Evolutionary conservation across 2,797 vertebrate genomes (phyloP).

Genomic region (Apogon talboti): DNA sequence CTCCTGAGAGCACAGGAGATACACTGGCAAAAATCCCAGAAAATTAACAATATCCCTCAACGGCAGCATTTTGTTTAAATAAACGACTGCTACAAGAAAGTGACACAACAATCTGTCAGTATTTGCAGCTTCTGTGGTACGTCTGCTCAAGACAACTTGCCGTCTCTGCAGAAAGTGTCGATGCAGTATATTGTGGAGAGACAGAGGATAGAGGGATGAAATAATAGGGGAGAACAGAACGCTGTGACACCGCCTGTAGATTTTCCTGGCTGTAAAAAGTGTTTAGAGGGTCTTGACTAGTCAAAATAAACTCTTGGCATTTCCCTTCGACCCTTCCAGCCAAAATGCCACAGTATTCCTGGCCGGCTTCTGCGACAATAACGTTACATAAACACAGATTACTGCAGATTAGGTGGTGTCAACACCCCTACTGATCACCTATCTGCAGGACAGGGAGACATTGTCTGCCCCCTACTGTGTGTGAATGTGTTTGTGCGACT

Average conservation of each 20-base stretch:
- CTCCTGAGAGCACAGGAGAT: slow-evolving; percentile 15
- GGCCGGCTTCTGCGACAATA: slow-evolving; percentile 51
- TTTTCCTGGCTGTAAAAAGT: slow-evolving; percentile 52
- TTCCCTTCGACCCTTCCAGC: slow-evolving; percentile 44
- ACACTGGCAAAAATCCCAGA: slow-evolving; percentile 26
- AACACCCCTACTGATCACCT: slow-evolving; percentile 47
- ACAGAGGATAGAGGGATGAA: slow-evolving; percentile 26
- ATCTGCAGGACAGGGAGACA: slow-evolving; percentile 29
- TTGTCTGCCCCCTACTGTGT: slow-evolving; percentile 3
- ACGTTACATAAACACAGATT: slow-evolving; percentile 76
- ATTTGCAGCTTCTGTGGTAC: slow-evolving; percentile 38
- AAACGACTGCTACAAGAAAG: slow-evolving; percentile 45
- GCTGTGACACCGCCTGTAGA: slow-evolving; percentile 15
- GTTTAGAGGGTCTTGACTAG: slow-evolving; percentile 46
- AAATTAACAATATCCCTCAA: slow-evolving; percentile 28
- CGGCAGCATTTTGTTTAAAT: slow-evolving; percentile 37
- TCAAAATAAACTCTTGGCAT: slow-evolving; percentile 71
- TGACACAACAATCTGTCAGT: slow-evolving; percentile 43
- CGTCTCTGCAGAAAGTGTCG: slow-evolving; percentile 35
- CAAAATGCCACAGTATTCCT: slow-evolving; percentile 59
- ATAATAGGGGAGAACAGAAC: slow-evolving; percentile 27
- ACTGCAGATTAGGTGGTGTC: slow-evolving; percentile 65
- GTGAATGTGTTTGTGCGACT: slow-evolving; percentile 3
- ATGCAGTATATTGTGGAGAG: slow-evolving; percentile 8
- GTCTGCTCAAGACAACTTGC: slow-evolving; percentile 23